Conservation (phyloP, 2,113 vertebrate species). For the Fregetta grallaria region DNA sequence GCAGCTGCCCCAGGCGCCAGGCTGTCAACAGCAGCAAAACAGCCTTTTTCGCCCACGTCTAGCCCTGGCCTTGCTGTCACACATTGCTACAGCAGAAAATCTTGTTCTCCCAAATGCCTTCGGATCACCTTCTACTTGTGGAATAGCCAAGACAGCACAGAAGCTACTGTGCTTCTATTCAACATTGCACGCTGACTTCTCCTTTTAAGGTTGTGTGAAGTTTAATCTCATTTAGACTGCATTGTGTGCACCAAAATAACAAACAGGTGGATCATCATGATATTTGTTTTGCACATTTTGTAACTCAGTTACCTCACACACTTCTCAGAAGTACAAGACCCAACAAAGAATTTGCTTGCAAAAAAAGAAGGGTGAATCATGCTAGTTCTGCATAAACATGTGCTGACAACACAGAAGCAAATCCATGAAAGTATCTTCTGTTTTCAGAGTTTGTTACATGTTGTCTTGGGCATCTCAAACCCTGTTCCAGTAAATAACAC, state of each 20-base stretch:
- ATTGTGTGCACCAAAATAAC: neutral
- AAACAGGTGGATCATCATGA: neutral
- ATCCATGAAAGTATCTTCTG: neutral
- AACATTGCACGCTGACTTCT: neutral
- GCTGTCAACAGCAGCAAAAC: neutral
- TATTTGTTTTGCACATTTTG: neutral
- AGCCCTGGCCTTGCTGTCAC: neutral
- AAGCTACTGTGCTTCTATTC: neutral
- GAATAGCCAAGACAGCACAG: neutral
- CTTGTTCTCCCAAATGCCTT: neutral
- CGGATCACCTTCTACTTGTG: neutral
- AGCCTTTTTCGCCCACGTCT: neutral
- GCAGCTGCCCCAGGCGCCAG: neutral
- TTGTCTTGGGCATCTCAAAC: neutral
- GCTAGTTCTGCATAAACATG: neutral
- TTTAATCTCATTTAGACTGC: neutral
- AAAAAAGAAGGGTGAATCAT: constrained; percentile 18
- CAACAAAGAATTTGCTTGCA: constrained; percentile 9
- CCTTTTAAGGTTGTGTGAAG: neutral
- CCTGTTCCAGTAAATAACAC: neutral
- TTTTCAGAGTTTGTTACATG: neutral
- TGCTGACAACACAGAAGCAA: neutral
- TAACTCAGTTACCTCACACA: neutral
- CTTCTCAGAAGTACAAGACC: constrained; percentile 30
- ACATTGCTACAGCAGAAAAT: neutral